Evolutionary conservation across 2,113 vertebrate species (phyloP), one percentile per base, ranked within the genome.

Genomic region (Todiramphus chloris): DNA sequence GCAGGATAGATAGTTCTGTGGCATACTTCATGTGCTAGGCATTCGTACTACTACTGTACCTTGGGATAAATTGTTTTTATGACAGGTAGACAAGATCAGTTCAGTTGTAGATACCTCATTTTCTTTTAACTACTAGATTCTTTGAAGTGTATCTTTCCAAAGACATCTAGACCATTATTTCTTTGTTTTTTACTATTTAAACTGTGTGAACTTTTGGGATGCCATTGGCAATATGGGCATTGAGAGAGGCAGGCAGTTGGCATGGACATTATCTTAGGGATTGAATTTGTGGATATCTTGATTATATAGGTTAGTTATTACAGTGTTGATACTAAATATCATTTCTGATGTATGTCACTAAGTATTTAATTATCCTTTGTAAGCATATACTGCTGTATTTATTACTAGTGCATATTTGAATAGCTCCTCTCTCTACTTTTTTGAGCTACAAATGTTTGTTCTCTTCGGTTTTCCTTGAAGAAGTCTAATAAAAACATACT

Each of bases 171-270:
- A 50, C 16, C 5, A 5, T 16, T 70, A 33, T 53, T 94, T 60
- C 39, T 84, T 55, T 73, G 19, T 74, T 89, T 60, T 25, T 68
- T 88, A 16, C 46, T 60, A 2, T 58, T 82, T 37, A 53, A 80
- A 27, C 8, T 19, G 5, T 11, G 23, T 78, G 48, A 56, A 33
- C 6, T 83, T 72, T 76, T 30, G 23, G 33, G 35, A 5, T 53
- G 5, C 33, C 14, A 1, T 53, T 77, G 21, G 4, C n/a, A 64
- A 10, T 33, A 4, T 0, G 3, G 10, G 14, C 28, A 6, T 16
- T 83, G 51, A 83, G 80, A 43, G 39, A 75, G 9, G 7, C 11
- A 30, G 39, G 21, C 19, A 58, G 50, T 56, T 6, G 1, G 13
- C 17, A 11, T 7, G 6, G 17, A 9, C 6, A 55, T 46, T 27